phyloP scores from a whole-genome alignment of 2,113 vertebrate species.

The Dascyllus trimaculatus region DNA sequence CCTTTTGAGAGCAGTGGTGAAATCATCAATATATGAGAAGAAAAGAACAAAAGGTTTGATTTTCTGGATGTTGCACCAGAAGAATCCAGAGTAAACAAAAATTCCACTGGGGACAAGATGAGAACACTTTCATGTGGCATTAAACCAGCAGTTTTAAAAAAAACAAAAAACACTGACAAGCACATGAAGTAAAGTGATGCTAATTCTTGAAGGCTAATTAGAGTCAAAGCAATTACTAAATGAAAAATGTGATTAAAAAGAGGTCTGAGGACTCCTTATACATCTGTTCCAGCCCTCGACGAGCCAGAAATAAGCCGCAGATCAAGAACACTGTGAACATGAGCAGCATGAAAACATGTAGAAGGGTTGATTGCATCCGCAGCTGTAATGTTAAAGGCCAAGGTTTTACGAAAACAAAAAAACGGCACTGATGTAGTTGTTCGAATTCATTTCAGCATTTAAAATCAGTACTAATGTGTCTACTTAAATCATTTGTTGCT shows the following conservation, averaged over 20 bases:
- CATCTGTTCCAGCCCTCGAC: conserved; percentile 21
- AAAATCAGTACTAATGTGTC: not conserved
- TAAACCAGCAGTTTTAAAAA: not conserved
- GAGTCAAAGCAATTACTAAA: conserved; percentile 49
- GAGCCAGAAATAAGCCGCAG: conserved; percentile 35
- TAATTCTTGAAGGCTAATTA: conserved; percentile 44
- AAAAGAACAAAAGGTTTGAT: conserved; percentile 35
- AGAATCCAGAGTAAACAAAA: not conserved
- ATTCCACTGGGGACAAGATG: not conserved
- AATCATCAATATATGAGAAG: conserved; percentile 45
- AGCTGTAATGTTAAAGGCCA: conserved; percentile 1
- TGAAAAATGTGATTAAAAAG: conserved; percentile 46
- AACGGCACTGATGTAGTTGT: not conserved
- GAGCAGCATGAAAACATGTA: conserved; percentile 30
- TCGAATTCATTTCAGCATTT: not conserved
- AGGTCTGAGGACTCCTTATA: not conserved
- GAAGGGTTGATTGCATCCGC: not conserved
- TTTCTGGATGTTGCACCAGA: not conserved
- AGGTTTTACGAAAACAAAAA: not conserved
- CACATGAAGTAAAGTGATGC: conserved; percentile 16
- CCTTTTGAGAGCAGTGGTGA: conserved; percentile 25
- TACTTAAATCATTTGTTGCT: no score
- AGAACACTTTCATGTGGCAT: conserved; percentile 13
- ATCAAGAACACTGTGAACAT: conserved; percentile 13
- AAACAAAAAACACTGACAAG: not conserved